Conservation (phyloP, 2,797 vertebrate species). For the Apodemus agrarius region DNA sequence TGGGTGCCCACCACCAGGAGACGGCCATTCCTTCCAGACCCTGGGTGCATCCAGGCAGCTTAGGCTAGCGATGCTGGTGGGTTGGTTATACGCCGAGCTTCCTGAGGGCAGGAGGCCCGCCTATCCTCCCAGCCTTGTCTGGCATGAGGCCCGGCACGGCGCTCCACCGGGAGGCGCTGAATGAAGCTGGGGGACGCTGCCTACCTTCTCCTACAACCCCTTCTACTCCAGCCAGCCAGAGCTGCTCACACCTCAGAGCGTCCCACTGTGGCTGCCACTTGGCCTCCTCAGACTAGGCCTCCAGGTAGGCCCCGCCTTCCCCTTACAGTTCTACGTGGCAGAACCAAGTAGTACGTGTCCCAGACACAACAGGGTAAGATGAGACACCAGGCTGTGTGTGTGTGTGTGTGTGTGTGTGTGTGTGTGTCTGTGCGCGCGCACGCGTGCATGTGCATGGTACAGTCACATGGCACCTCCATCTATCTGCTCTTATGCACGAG, state of each 20-base stretch:
- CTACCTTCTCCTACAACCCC: slow-evolving; percentile 45
- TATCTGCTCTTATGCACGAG: neutral
- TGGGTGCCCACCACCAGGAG: no score
- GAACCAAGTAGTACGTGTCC: neutral
- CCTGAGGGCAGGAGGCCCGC: slow-evolving; percentile 69
- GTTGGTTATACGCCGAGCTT: neutral
- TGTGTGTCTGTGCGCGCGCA: no score
- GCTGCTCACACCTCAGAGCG: slow-evolving; percentile 39
- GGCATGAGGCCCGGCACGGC: neutral
- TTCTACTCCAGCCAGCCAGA: slow-evolving; percentile 64
- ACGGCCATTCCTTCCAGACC: neutral
- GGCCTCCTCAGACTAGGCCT: neutral
- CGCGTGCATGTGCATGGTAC: neutral
- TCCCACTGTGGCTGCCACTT: neutral
- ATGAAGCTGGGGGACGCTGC: slow-evolving; percentile 66
- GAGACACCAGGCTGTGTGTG: neutral
- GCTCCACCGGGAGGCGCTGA: slow-evolving; percentile 55
- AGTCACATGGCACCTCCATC: neutral
- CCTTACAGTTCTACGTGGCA: neutral
- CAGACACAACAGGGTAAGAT: neutral
- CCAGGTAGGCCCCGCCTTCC: neutral
- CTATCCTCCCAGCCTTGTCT: neutral
- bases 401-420: no score
- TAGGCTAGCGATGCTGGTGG: neutral
- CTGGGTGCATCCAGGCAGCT: neutral